A percentile compares a stretch with the other conserved stretches of the same genome.
phyloP scores from a whole-genome alignment of 2,888 invertebrate genomes.

The Acleris laterana region DNA sequence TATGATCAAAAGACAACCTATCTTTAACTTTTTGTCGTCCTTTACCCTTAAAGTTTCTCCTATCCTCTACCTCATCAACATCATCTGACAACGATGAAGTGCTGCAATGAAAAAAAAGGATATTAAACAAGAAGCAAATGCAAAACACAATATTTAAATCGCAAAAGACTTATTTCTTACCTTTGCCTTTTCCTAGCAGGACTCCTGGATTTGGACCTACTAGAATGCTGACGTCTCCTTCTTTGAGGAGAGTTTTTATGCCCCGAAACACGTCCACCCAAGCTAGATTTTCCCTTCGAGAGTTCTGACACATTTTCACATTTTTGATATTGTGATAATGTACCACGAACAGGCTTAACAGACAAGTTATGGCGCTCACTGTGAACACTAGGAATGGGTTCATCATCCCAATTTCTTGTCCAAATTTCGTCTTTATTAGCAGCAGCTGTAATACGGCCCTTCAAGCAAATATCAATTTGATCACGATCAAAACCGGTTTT shows the following conservation, averaged over 20 bases:
- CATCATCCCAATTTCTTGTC: conserved; percentile 97
- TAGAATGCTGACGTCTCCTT: conserved; percentile 64
- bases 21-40: conserved; percentile 83
- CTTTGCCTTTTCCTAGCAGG: conserved; percentile 80
- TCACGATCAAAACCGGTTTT: conserved; percentile 95
- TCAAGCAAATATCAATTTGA: conserved; percentile 96
- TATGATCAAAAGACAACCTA: conserved; percentile 79
- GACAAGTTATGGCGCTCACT: conserved; percentile 89
- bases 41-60: conserved; percentile 69
- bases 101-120: conserved; percentile 58
- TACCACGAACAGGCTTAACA: conserved; percentile 85
- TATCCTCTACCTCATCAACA: conserved; percentile 83
- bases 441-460: conserved; percentile 96
- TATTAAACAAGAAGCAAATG: conserved; percentile 9
- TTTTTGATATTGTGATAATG: conserved; percentile 85
- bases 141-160: conserved; percentile 16
- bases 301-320: conserved; percentile 61
- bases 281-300: conserved; percentile 54
- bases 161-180: conserved; percentile 47
- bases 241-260: conserved; percentile 69
- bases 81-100: conserved; percentile 81
- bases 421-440: conserved; percentile 94
- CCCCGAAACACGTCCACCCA: conserved; percentile 52
- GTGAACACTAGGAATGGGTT: conserved; percentile 95
- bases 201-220: conserved; percentile 75